Conservation (phyloP, 1,140 invertebrate genomes). For the Drosophila orena region DNA sequence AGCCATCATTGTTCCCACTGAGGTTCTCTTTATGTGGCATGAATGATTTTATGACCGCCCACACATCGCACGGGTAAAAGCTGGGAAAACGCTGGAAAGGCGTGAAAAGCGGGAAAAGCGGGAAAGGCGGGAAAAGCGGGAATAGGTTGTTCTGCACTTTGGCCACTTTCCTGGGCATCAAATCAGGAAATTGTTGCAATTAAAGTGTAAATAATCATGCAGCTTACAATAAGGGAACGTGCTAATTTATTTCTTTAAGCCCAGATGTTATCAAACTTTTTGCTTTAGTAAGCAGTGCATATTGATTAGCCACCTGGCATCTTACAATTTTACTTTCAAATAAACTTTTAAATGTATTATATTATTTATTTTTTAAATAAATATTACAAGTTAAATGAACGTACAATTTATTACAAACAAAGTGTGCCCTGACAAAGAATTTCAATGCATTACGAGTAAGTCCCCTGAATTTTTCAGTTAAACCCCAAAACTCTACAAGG, state of each 20-base stretch:
- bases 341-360: no score
- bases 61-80: slow-evolving; percentile 5
- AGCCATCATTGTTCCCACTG: slow-evolving; percentile 51
- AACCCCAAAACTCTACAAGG: slow-evolving; percentile 10
- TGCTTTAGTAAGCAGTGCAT: neutral
- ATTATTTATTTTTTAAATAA: no score
- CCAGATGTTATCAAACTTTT: neutral
- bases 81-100: slow-evolving; percentile 1
- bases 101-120: slow-evolving; percentile 22
- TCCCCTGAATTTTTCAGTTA: neutral
- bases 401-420: neutral
- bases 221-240: slow-evolving; percentile 41
- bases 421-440: neutral
- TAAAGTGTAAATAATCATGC: slow-evolving; percentile 74
- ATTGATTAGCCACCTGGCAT: neutral
- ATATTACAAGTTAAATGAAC: neutral
- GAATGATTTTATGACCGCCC: slow-evolving; percentile 56
- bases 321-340: no score
- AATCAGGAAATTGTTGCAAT: slow-evolving; percentile 73
- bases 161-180: slow-evolving; percentile 33
- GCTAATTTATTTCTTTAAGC: neutral
- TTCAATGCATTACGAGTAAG: neutral
- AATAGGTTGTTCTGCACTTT: slow-evolving; percentile 10
- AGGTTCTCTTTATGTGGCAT: slow-evolving; percentile 61
- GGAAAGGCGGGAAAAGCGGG: slow-evolving; percentile 15